Percentiles rank a stretch among this genome's conserved stretches.
Conservation (phyloP, 1,140 invertebrate species). For the Zophobas atratus region DNA sequence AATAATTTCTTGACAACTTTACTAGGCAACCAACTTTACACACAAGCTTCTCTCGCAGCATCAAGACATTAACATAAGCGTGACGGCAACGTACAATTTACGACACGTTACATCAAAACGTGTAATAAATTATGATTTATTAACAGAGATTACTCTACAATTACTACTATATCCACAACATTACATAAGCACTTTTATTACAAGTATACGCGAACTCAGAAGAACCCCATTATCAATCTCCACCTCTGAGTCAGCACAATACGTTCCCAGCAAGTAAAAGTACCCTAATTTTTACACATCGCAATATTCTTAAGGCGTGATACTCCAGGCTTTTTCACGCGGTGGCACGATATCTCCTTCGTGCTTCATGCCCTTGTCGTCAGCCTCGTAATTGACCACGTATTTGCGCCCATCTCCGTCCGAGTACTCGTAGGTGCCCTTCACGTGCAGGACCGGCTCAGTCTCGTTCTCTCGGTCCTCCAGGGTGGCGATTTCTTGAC, state of each 20-base stretch:
- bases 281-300: too few species aligned
- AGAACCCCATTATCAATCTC: not conserved
- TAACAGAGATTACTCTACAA: not conserved
- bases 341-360: constrained; percentile 1
- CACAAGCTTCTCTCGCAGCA: too few species aligned
- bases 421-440: constrained; percentile 12
- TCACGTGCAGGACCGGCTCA: constrained; percentile 6
- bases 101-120: not conserved
- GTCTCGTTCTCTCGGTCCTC: not conserved
- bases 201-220: not conserved
- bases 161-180: not conserved
- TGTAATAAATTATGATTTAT: not conserved
- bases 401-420: constrained; percentile 4
- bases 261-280: not conserved
- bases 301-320: too few species aligned
- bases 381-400: constrained; percentile 8
- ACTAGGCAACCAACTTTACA: too few species aligned
- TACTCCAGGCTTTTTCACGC: not conserved
- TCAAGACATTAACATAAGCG: too few species aligned
- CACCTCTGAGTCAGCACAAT: not conserved
- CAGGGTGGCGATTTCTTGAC: constrained; percentile 12
- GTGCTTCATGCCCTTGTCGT: not conserved
- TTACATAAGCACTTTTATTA: not conserved
- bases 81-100: too few species aligned
- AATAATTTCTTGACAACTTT: too few species aligned